Base-by-base conservation (phyloP, 2,797 vertebrate genomes). In the Salmo trutta region DNA sequence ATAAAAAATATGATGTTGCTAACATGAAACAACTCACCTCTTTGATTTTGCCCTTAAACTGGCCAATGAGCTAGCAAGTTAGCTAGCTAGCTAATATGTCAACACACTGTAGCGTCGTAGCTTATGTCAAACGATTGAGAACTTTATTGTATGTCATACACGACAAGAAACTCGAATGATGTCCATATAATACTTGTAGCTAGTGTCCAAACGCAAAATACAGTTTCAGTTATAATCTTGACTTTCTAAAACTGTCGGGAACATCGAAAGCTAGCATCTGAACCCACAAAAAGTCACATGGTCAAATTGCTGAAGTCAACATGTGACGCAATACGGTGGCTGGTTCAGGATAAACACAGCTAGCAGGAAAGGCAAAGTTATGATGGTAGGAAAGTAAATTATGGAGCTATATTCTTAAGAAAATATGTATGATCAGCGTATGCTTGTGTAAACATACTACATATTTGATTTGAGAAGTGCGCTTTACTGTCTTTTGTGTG, bases 271-370 rank as follows among this genome's bases (percentile, higher is more conserved):
- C 62, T 87, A 87, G 82, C 88, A 84, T 80, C 19, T 76, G 81
- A 69, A 81, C 86, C 84, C 83, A 83, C 70, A 78, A n/a, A 24
- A 17, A 24, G 73, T 85, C 85, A 89, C 85, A 82, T 86, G 86
- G 54, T 81, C 76, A 54, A 31, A 10, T 47, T 41, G 70, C 77
- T 51, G 33, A 62, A 71, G 82, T 89, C 85, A 84, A 87, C 81
- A 86, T 83, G 85, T 93, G 91, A 93, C 92, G 91, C 86, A 86
- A 59, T 90, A 94, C 93, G 93, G 94, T 72, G 85, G 72, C 85
- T 81, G 78, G 69, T 15, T n/a, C 17, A 19, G 17, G 19, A 51
- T 10, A 70, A 41, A 36, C 19, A 12, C 36, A 29, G 71, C 77
- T 33, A 27, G 52, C 71, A 81, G 41, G 10, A 47, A 47, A 47